These are phyloP conservation scores for Lutra lutra DNA, from an alignment of 2,797 vertebrate genomes.

Conservation along the genomic window DNA sequence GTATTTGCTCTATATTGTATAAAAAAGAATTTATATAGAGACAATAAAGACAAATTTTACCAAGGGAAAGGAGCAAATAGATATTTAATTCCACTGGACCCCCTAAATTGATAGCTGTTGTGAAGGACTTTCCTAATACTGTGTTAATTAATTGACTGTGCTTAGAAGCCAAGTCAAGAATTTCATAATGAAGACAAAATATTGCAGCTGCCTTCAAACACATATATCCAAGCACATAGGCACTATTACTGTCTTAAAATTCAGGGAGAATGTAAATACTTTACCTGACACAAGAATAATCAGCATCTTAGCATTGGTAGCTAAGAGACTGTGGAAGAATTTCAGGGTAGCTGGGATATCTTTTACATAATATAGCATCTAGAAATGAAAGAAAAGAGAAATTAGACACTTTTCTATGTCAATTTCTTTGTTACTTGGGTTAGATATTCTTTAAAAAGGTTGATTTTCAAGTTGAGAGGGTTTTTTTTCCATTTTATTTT, in stretches of 20 bases:
- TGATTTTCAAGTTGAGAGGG: constrained; percentile 35
- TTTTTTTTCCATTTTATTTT: too few relatives aligned
- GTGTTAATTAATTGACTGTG: background rate
- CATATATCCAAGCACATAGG: background rate
- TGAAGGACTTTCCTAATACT: background rate
- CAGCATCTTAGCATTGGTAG: constrained; percentile 91
- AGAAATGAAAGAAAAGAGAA: constrained; percentile 68
- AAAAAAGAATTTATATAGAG: background rate
- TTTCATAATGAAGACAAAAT: constrained; percentile 24
- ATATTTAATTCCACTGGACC: background rate
- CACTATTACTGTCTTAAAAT: constrained; percentile 12
- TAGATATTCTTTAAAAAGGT: background rate
- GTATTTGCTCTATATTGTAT: background rate
- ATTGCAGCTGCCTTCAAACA: background rate
- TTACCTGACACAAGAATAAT: constrained; percentile 94
- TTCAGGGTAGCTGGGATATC: constrained; percentile 90
- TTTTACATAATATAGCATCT: constrained; percentile 97
- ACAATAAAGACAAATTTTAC: constrained; percentile 24
- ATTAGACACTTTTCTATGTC: background rate
- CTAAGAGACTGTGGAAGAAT: constrained; percentile 93
- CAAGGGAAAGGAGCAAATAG: background rate
- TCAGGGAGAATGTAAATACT: constrained; percentile 55
- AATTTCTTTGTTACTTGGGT: background rate
- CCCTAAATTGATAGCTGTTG: background rate
- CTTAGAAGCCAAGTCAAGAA: constrained; percentile 22